phyloP scores from a whole-genome alignment of 2,888 invertebrate genomes.

The Mystacides longicornis region DNA sequence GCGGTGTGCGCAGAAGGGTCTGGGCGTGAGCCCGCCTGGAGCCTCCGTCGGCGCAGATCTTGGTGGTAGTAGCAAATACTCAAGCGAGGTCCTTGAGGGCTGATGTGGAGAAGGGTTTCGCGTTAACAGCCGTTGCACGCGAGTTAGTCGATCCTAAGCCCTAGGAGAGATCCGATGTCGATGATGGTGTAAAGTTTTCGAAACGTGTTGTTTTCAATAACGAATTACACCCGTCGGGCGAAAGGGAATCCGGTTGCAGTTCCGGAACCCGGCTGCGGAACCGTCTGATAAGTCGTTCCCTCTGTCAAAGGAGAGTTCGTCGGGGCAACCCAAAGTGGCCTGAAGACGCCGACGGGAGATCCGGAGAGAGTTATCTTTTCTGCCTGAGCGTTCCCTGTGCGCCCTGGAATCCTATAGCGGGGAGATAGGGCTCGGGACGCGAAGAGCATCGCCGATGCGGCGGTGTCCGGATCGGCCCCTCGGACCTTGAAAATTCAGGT shows the following conservation, averaged over 20 bases:
- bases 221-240: slow-evolving; percentile 44
- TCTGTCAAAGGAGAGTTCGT: slow-evolving; percentile 40
- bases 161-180: too few species aligned
- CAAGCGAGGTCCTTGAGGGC: too few species aligned
- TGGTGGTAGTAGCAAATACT: too few species aligned
- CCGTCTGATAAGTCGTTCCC: slow-evolving; percentile 41
- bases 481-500: slow-evolving; percentile 37
- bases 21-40: too few species aligned
- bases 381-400: slow-evolving; percentile 41
- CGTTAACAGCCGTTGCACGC: too few species aligned
- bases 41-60: too few species aligned
- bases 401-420: slow-evolving; percentile 47
- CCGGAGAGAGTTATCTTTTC: slow-evolving; percentile 46
- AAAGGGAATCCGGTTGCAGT: slow-evolving; percentile 52
- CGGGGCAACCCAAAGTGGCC: slow-evolving; percentile 46
- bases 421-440: slow-evolving; percentile 44
- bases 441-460: slow-evolving; percentile 43
- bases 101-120: too few species aligned
- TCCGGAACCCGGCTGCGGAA: slow-evolving; percentile 54
- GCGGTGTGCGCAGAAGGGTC: too few species aligned
- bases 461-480: slow-evolving; percentile 41
- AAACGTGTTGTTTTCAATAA: too few species aligned
- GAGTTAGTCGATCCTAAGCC: too few species aligned
- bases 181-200: too few species aligned
- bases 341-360: slow-evolving; percentile 50